A percentile compares a stretch with the other conserved stretches of the same genome.
Evolutionary conservation across 2,888 invertebrate genomes (phyloP).

Genomic region (Apamea sordens): DNA sequence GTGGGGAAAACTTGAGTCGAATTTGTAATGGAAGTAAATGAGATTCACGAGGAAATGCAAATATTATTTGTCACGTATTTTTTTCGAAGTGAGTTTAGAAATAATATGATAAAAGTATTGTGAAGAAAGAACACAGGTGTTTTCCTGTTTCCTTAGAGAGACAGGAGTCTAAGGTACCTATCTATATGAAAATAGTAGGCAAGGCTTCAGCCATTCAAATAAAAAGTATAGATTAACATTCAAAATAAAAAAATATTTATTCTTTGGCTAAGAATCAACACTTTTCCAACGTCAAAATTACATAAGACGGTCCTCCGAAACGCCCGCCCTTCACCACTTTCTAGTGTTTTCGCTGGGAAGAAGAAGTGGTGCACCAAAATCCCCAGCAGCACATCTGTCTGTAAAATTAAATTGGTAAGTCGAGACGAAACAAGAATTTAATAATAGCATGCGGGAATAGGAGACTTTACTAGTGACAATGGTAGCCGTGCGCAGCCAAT

Average conservation of each 20-base stretch:
- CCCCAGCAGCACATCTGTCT: neutral
- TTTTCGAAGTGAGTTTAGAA: neutral
- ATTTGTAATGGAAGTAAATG: constrained; percentile 26
- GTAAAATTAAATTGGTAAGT: neutral
- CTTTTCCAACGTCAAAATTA: neutral
- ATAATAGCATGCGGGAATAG: neutral
- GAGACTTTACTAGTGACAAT: too few species aligned
- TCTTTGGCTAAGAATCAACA: neutral
- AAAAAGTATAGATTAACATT: neutral
- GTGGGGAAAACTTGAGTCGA: neutral
- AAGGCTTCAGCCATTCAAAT: neutral
- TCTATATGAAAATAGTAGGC: too few species aligned
- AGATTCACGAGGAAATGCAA: constrained; percentile 17
- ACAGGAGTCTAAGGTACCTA: too few species aligned
- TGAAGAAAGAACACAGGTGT: neutral
- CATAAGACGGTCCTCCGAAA: neutral
- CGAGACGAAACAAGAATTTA: neutral
- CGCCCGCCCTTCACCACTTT: neutral
- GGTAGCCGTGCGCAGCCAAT: neutral
- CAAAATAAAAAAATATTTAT: neutral
- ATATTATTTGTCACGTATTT: constrained; percentile 12
- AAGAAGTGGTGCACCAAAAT: neutral
- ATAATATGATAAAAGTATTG: neutral
- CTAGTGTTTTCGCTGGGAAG: neutral
- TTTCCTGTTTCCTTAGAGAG: neutral